phyloP scores from a whole-genome alignment of 2,113 vertebrate species.

The Nycticryphes semicollaris region DNA sequence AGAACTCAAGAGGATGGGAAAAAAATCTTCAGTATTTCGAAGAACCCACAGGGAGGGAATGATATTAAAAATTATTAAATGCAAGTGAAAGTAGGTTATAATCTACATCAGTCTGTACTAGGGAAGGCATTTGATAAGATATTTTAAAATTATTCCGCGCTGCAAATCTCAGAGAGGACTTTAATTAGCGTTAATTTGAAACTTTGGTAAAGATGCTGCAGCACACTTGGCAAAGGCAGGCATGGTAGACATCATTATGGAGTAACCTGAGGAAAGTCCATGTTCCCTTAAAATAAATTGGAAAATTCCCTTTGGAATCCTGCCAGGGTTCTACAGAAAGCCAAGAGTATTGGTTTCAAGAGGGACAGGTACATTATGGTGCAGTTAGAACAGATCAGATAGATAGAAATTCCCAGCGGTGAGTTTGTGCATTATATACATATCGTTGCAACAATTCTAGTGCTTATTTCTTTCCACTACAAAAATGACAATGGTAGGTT shows the following conservation, averaged over 20 bases:
- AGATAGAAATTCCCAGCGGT: not conserved
- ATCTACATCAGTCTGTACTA: not conserved
- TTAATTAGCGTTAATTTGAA: not conserved
- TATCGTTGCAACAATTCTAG: not conserved
- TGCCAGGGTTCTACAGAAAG: not conserved
- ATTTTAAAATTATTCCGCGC: not conserved
- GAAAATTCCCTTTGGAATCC: not conserved
- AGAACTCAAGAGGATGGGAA: not conserved
- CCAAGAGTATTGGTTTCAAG: not conserved
- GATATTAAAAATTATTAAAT: not conserved
- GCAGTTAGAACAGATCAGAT: not conserved
- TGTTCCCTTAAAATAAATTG: not conserved
- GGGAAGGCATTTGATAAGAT: not conserved
- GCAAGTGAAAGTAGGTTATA: not conserved
- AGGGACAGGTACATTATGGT: not conserved
- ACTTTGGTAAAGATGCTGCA: not conserved
- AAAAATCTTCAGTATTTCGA: not conserved
- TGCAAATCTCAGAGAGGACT: not conserved
- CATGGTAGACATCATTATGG: not conserved
- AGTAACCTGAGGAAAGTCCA: not conserved
- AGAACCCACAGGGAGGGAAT: not conserved
- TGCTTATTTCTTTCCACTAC: not conserved
- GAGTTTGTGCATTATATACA: not conserved
- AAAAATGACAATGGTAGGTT: not conserved
- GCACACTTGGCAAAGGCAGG: not conserved